Percentiles rank a stretch among this genome's conserved stretches.
Conservation (phyloP, 2,797 vertebrate species). For the Microctenopoma steveboyesi region DNA sequence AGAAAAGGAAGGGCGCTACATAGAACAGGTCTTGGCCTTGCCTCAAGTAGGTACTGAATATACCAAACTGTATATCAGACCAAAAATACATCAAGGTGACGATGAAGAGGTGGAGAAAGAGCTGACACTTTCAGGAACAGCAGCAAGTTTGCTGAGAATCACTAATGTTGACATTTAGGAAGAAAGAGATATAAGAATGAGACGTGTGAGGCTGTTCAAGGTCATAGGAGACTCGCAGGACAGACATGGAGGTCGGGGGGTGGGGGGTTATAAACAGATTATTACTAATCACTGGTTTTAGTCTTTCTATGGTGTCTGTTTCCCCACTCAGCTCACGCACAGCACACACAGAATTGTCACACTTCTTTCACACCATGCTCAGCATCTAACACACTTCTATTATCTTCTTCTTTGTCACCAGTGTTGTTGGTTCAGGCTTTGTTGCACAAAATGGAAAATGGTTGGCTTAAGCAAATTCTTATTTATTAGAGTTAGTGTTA, state of each 20-base stretch:
- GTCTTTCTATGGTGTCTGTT: constrained; percentile 23
- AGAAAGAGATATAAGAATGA: not conserved
- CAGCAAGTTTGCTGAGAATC: not conserved
- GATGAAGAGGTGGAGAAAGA: not conserved
- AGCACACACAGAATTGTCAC: constrained; percentile 33
- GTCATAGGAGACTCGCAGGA: constrained; percentile 25
- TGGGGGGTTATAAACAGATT: constrained; percentile 68
- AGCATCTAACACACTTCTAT: not conserved
- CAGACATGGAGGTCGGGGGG: constrained; percentile 27
- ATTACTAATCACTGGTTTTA: constrained; percentile 68
- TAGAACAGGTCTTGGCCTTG: constrained; percentile 48
- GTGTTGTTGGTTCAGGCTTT: not conserved
- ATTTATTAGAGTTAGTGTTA: not conserved
- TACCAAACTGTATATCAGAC: not conserved
- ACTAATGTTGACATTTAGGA: not conserved
- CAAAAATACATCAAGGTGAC: constrained; percentile 31
- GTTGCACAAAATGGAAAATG: not conserved
- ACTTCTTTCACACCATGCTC: constrained; percentile 12
- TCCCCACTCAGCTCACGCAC: constrained; percentile 46
- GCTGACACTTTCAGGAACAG: not conserved
- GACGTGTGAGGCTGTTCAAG: constrained; percentile 20
- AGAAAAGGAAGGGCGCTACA: constrained; percentile 43
- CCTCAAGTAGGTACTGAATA: constrained; percentile 19
- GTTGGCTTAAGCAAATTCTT: not conserved
- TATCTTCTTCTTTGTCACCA: constrained; percentile 18